A percentile compares a stretch with the other conserved stretches of the same genome.
Conservation (phyloP, 2,888 invertebrate genomes). For the Flabesymbios commensalis region DNA sequence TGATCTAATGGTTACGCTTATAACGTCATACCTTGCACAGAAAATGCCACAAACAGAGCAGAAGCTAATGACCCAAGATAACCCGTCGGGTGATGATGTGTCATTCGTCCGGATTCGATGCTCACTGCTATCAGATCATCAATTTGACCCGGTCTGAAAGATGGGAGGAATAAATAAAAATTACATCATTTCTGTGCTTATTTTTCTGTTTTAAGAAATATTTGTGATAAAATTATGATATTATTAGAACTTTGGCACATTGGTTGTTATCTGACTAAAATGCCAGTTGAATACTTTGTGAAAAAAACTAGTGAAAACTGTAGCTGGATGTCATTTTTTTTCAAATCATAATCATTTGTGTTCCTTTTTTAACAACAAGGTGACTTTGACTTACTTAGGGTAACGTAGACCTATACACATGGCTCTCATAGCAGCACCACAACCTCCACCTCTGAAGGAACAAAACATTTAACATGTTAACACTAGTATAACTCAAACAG, state of each 20-base stretch:
- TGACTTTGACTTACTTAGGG: constrained; percentile 36
- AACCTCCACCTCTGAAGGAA: constrained; percentile 52
- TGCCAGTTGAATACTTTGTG: no score
- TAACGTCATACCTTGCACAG: constrained; percentile 55
- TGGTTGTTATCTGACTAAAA: no score
- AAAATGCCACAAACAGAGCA: constrained; percentile 55
- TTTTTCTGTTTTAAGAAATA: no score
- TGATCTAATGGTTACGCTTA: no score
- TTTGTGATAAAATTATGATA: no score
- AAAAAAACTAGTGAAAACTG: background rate
- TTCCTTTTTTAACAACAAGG: background rate
- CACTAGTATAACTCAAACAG: no score
- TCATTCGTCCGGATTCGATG: constrained; percentile 57
- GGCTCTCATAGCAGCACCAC: constrained; percentile 59
- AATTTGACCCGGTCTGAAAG: constrained; percentile 39
- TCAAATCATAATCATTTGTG: no score
- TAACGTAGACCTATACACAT: constrained; percentile 59
- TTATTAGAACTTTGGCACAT: no score
- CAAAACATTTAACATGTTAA: no score
- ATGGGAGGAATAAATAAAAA: background rate
- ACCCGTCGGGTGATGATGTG: constrained; percentile 58
- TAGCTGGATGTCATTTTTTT: no score
- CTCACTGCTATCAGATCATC: constrained; percentile 51
- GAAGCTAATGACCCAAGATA: constrained; percentile 54
- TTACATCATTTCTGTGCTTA: no score